These are phyloP conservation scores for Bufotes viridis DNA, from an alignment of 2,797 vertebrate species.

Conservation along the genomic window DNA sequence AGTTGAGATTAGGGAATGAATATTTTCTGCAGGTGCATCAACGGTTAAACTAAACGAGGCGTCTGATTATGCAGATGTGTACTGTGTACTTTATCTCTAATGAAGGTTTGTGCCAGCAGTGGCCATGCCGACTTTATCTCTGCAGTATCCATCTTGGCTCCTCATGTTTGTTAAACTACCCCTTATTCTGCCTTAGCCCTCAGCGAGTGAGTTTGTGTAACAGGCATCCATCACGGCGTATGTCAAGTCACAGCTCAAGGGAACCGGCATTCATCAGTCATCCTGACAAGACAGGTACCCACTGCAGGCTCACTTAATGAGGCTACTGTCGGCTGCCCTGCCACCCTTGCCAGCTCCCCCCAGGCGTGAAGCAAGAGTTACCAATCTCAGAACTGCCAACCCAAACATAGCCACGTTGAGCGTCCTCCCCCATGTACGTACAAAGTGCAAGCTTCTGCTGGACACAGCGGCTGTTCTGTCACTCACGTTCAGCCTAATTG, in stretches of 20 bases:
- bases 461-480: background rate
- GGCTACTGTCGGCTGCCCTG: conserved; percentile 41
- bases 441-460: conserved; percentile 24
- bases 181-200: conserved; percentile 36
- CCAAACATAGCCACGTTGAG: background rate
- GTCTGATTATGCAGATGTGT: conserved; percentile 27
- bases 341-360: conserved; percentile 46
- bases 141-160: conserved; percentile 46
- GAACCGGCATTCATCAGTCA: conserved; percentile 52
- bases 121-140: conserved; percentile 12
- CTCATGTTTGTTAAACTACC: conserved; percentile 52
- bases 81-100: background rate
- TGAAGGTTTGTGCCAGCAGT: conserved; percentile 12
- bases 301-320: conserved; percentile 57
- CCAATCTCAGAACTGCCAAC: conserved; percentile 38
- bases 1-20: background rate
- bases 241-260: conserved; percentile 51
- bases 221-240: conserved; percentile 56
- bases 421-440: background rate
- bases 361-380: conserved; percentile 8
- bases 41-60: background rate
- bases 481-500: background rate
- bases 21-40: background rate
- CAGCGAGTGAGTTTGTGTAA: conserved; percentile 59
- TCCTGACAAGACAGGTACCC: conserved; percentile 61